Percentiles rank a stretch among this genome's conserved stretches.
Evolutionary conservation across 2,797 vertebrate genomes (phyloP).

Genomic region (Pangasius mekongensis): DNA sequence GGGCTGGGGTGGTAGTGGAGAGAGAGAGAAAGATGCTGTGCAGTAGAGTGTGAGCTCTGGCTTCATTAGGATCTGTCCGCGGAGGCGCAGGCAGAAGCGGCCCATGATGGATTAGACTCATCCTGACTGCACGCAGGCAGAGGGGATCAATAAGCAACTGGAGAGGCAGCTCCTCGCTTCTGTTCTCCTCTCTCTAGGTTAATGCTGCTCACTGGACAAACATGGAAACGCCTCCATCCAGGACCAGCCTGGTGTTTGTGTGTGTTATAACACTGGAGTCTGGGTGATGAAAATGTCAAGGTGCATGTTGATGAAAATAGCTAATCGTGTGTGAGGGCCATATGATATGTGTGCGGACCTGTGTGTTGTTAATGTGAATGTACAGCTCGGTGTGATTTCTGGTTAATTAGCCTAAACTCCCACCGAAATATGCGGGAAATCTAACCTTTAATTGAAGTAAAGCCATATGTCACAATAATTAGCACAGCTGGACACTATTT

Average conservation of each 20-base stretch:
- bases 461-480: background rate
- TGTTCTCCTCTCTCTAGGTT: slow-evolving; percentile 18
- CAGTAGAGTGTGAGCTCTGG: slow-evolving; percentile 32
- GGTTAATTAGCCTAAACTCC: background rate
- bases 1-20: slow-evolving; percentile 1
- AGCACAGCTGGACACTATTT: background rate
- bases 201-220: slow-evolving; percentile 36
- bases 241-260: too few relatives aligned
- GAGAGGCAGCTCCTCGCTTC: slow-evolving; percentile 23
- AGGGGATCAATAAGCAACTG: slow-evolving; percentile 55
- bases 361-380: background rate
- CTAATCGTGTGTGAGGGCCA: background rate
- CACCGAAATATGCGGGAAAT: background rate
- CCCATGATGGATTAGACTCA: slow-evolving; percentile 54
- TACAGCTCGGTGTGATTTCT: background rate
- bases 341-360: background rate
- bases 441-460: background rate
- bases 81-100: slow-evolving; percentile 46
- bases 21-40: slow-evolving; percentile 11
- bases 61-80: slow-evolving; percentile 45
- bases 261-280: background rate
- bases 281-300: background rate
- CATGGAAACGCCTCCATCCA: background rate
- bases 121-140: slow-evolving; percentile 49
- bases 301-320: background rate